Evolutionary conservation across 2,113 vertebrate species (phyloP).

Genomic region (Sceloporus undulatus): DNA sequence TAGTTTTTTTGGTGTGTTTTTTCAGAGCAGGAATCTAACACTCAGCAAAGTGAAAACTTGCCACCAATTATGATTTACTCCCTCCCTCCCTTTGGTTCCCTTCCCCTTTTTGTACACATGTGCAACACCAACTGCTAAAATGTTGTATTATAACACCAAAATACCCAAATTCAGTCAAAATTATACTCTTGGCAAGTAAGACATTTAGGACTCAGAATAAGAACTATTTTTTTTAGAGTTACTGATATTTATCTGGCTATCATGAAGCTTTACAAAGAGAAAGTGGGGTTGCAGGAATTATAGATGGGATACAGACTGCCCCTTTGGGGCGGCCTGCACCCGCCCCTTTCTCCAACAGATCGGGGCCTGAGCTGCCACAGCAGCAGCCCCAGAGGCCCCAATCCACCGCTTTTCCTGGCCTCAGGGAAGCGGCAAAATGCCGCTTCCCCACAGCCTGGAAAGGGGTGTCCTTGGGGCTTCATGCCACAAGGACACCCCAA

Average conservation of each 20-base stretch:
- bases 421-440: too few relatives aligned
- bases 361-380: too few relatives aligned
- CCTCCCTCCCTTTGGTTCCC: background rate
- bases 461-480: too few relatives aligned
- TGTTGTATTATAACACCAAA: background rate
- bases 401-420: too few relatives aligned
- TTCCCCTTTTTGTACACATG: background rate
- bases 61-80: background rate
- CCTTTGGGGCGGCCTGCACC: too few relatives aligned
- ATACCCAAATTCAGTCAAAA: background rate
- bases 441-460: too few relatives aligned
- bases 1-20: slow-evolving; percentile 17
- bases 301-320: background rate
- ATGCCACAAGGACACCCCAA: too few relatives aligned
- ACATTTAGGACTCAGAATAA: background rate
- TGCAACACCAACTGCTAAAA: background rate
- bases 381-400: too few relatives aligned
- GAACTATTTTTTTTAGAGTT: background rate
- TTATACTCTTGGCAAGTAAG: too few relatives aligned
- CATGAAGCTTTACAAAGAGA: background rate
- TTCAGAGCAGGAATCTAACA: background rate
- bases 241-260: background rate
- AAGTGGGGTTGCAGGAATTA: too few relatives aligned
- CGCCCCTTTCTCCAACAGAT: too few relatives aligned
- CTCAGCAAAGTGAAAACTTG: slow-evolving; percentile 9